phyloP scores from a whole-genome alignment of 2,113 vertebrate species.

The Craseonycteris thonglongyai region DNA sequence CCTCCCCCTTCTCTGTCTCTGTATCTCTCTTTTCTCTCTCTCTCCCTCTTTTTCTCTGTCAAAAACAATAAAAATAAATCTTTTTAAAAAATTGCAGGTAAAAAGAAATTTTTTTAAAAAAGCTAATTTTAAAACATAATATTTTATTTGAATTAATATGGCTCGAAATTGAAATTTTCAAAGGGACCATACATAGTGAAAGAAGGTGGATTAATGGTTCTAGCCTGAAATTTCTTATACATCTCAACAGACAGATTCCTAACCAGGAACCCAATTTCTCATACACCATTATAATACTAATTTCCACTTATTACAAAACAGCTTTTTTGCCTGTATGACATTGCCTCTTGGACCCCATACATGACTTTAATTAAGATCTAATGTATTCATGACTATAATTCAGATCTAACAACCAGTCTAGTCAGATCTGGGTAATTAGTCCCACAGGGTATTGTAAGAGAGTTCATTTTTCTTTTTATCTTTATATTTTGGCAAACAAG shows the following conservation, averaged over 20 bases:
- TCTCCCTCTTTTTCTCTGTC: no score
- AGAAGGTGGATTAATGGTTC: neutral
- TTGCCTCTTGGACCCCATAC: slow-evolving; percentile 82
- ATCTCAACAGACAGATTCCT: slow-evolving; percentile 58
- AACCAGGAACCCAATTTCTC: slow-evolving; percentile 68
- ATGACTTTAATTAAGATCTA: slow-evolving; percentile 85
- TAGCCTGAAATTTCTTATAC: neutral
- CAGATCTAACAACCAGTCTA: slow-evolving; percentile 81
- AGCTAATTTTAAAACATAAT: neutral
- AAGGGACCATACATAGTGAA: neutral
- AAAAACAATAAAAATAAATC: no score
- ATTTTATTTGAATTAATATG: neutral
- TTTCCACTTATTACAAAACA: slow-evolving; percentile 79
- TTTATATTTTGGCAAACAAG: slow-evolving; percentile 76
- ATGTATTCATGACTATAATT: slow-evolving; percentile 85
- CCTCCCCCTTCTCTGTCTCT: no score
- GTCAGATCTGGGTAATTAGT: slow-evolving; percentile 83
- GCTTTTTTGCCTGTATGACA: slow-evolving; percentile 81
- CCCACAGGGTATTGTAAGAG: slow-evolving; percentile 79
- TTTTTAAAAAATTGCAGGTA: neutral
- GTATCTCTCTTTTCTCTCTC: no score
- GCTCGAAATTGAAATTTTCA: neutral
- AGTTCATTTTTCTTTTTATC: slow-evolving; percentile 76
- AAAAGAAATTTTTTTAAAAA: slow-evolving; percentile 11
- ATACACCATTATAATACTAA: slow-evolving; percentile 79